phyloP scores from a whole-genome alignment of 2,888 invertebrate genomes.

The Melipona beecheii region DNA sequence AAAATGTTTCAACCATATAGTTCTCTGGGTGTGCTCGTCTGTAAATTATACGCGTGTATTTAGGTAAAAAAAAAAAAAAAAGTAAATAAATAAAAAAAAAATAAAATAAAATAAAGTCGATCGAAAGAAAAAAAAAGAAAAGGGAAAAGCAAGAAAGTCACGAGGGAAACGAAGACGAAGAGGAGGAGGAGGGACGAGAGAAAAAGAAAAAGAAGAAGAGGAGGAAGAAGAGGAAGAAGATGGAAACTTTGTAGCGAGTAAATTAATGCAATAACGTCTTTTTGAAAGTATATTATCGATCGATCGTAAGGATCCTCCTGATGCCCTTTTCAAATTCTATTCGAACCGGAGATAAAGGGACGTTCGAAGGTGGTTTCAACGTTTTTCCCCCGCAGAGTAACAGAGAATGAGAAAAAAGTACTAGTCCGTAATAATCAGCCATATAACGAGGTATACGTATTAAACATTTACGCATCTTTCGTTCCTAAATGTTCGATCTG shows the following conservation, averaged over 20 bases:
- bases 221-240: background rate
- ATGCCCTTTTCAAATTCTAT: slow-evolving; percentile 59
- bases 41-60: slow-evolving; percentile 64
- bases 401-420: slow-evolving; percentile 41
- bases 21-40: slow-evolving; percentile 64
- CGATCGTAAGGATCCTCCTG: slow-evolving; percentile 55
- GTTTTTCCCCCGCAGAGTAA: slow-evolving; percentile 52
- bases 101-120: slow-evolving; percentile 26
- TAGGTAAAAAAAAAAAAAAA: slow-evolving; percentile 25
- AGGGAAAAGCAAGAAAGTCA: background rate
- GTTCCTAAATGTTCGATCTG: slow-evolving; percentile 68
- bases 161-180: background rate
- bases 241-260: slow-evolving; percentile 58
- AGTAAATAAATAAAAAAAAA: too few species aligned
- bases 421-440: slow-evolving; percentile 76
- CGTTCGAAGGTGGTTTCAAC: slow-evolving; percentile 39
- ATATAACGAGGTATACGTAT: slow-evolving; percentile 71
- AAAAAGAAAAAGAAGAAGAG: background rate
- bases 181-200: background rate
- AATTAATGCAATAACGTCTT: slow-evolving; percentile 70
- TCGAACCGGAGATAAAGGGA: slow-evolving; percentile 51
- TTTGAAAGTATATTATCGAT: slow-evolving; percentile 69
- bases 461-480: slow-evolving; percentile 68
- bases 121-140: background rate
- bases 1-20: slow-evolving; percentile 53